Conservation (phyloP, 2,113 vertebrate species). For the Neodon shergylaensis region DNA sequence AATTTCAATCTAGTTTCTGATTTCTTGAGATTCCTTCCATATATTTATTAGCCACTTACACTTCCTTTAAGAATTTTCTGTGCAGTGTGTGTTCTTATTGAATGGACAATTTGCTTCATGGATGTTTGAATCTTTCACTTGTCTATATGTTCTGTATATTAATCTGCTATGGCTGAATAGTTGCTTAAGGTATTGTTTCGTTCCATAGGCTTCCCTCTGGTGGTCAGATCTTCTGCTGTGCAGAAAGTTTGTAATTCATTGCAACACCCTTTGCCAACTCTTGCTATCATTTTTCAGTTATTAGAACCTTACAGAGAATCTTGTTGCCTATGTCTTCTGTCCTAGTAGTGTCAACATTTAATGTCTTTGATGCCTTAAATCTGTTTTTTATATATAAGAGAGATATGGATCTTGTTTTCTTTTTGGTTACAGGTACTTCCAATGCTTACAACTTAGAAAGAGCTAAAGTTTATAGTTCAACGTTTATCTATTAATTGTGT, state of each 20-base stretch:
- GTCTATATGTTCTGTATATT: neutral
- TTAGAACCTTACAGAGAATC: neutral
- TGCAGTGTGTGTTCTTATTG: neutral
- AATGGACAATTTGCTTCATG: neutral
- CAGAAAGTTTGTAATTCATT: neutral
- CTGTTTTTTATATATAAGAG: neutral
- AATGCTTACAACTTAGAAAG: neutral
- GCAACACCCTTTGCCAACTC: neutral
- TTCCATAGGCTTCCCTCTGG: neutral
- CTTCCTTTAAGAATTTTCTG: too few relatives aligned
- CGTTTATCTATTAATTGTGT: neutral
- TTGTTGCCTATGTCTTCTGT: neutral
- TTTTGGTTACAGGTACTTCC: neutral
- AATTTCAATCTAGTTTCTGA: neutral
- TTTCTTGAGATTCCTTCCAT: neutral
- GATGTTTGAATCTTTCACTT: neutral
- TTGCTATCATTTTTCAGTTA: neutral
- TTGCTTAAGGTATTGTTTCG: neutral
- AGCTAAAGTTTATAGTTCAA: neutral
- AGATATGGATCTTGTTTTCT: neutral
- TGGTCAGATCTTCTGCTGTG: neutral
- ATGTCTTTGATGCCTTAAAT: neutral
- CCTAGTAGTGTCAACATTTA: neutral
- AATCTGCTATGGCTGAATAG: neutral
- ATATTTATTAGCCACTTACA: neutral